Conservation (phyloP, 2,888 invertebrate genomes). For the Sericinus montela region DNA sequence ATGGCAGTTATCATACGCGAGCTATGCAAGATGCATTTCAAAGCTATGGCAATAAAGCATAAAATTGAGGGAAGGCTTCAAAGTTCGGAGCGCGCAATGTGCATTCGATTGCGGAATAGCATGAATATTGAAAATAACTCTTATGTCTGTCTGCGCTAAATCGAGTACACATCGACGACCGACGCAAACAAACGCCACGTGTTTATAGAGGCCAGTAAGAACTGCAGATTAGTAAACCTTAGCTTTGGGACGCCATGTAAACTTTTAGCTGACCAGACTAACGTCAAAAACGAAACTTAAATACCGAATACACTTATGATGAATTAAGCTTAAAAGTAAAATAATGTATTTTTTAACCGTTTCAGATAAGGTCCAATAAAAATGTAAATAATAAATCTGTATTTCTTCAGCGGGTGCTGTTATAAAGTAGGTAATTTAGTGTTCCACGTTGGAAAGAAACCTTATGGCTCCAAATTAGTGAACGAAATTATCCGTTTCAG, state of each 20-base stretch:
- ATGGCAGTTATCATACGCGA: conserved; percentile 31
- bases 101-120: conserved; percentile 56
- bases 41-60: conserved; percentile 46
- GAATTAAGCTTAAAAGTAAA: no score
- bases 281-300: no score
- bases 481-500: neutral
- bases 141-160: conserved; percentile 56
- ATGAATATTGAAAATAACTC: conserved; percentile 71
- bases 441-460: no score
- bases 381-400: no score
- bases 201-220: conserved; percentile 59
- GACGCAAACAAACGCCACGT: conserved; percentile 52
- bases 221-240: conserved; percentile 52
- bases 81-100: conserved; percentile 52
- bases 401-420: no score
- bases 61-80: conserved; percentile 40
- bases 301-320: no score
- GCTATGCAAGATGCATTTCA: conserved; percentile 45
- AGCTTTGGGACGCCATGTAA: conserved; percentile 56
- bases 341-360: no score
- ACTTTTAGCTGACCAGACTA: conserved; percentile 37
- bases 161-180: conserved; percentile 52
- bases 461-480: neutral
- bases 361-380: no score
- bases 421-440: no score